These are phyloP conservation scores for Nemoura dubitans DNA, from an alignment of 2,888 invertebrate genomes.

Conservation along the genomic window DNA sequence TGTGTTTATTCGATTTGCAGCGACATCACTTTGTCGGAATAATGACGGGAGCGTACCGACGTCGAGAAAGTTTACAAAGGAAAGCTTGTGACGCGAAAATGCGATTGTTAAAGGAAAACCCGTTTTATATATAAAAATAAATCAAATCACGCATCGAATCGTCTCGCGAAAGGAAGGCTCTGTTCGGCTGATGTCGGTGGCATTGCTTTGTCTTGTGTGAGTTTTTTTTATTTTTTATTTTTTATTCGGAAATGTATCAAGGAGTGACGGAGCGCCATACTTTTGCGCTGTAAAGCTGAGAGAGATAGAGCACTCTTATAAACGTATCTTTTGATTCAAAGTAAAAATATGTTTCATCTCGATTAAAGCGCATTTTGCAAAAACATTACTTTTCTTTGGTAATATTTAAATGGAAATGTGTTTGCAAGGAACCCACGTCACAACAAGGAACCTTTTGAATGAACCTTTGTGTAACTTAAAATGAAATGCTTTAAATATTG, in stretches of 20 bases:
- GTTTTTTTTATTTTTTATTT: too few species aligned
- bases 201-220: neutral
- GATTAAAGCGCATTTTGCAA: neutral
- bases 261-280: neutral
- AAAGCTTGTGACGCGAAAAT: neutral
- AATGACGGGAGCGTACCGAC: neutral
- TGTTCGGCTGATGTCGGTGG: neutral
- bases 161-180: neutral
- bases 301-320: neutral
- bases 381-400: neutral
- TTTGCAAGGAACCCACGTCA: neutral
- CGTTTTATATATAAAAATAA: conserved; percentile 1
- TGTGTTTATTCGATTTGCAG: neutral
- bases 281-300: neutral
- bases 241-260: neutral
- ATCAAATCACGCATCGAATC: neutral
- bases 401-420: neutral
- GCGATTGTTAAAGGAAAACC: conserved; percentile 7
- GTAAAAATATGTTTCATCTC: neutral
- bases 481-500: neutral
- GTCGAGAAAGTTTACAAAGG: neutral
- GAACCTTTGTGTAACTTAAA: neutral
- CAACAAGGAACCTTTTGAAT: neutral
- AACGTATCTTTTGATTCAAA: neutral
- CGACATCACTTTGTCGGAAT: neutral